Base-by-base conservation (phyloP, 2,888 invertebrate genomes). In the Hydrotaea cyrtoneurina region DNA sequence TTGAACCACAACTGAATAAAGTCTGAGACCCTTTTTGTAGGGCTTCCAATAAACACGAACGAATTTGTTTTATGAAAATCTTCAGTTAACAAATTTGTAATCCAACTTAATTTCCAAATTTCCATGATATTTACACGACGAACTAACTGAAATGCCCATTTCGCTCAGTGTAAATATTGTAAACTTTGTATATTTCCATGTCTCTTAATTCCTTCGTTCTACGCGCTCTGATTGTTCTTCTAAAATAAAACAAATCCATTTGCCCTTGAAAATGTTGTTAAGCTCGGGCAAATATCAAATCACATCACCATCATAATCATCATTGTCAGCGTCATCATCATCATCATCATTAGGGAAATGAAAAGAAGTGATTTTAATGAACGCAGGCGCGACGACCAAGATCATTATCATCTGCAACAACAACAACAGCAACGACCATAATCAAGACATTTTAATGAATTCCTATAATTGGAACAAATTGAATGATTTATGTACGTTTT, bases 371-470 rank as follows among this genome's bases (percentile, higher is more conserved):
- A 19, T 55, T 77, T 59, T 59, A 71, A 55, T 74, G 55, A 80
- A 83, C 50, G 75, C 76, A 79, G 55, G 75, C 78, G 79, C 72
- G 72, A 76, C 75, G 53, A 23, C 31, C 7, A 5, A 19, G 55
- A 55, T 55, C 23, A 23, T 19, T 19, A 55, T 55, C 55, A 21
- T 55, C 10, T 8, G 17, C 11, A 21, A 10, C 55, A 21, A 15
- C 55, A 11, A 21, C 23, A 21, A 21, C 64, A 19, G 19, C 55
- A 11, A 7, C 50, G 19, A 5, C 55, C 21, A 11, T 19, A 62
- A 26, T 71, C 80, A 74, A 74, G 77, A 83, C 73, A 71, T 78
- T 62, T 73, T 50, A 77, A 80, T 80, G 31, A 78, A 78, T 83
- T 59, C 39, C 36, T 73, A 80, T 59, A 72, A 80, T 80, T 78